These are phyloP conservation scores for Oscheius onirici DNA, from an alignment of 2,888 invertebrate species.

Conservation along the genomic window DNA sequence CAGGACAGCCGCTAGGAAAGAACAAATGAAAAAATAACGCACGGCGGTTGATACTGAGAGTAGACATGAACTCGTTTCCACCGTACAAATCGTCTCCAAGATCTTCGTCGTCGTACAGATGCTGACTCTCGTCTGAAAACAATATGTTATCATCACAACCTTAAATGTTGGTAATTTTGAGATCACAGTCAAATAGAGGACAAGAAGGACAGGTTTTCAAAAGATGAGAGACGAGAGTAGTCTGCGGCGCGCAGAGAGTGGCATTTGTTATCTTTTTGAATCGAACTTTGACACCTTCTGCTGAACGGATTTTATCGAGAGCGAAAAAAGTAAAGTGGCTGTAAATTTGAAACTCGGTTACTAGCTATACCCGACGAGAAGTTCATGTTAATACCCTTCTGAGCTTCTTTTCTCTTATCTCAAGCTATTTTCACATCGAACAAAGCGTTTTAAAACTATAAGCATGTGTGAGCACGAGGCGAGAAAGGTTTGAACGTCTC, in stretches of 20 bases:
- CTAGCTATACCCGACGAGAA: neutral
- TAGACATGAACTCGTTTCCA: conserved; percentile 23
- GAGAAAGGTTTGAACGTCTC: neutral
- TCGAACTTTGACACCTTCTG: conserved; percentile 12
- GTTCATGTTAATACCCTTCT: neutral
- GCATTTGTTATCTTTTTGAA: conserved; percentile 26
- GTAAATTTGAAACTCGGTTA: neutral
- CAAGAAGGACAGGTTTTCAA: conserved; percentile 11
- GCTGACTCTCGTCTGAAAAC: conserved; percentile 9
- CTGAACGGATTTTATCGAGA: neutral
- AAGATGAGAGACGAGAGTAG: conserved; percentile 18
- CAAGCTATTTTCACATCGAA: neutral
- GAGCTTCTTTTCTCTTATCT: conserved; percentile 17
- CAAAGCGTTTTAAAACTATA: too few relatives aligned
- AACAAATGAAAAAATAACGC: neutral
- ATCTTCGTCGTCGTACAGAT: conserved; percentile 27
- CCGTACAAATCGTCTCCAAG: neutral
- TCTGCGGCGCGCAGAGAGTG: conserved; percentile 10
- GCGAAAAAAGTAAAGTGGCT: neutral
- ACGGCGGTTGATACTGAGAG: conserved; percentile 21
- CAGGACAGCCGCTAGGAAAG: conserved; percentile 1
- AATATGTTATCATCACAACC: neutral
- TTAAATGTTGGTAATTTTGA: neutral
- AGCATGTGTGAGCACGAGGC: neutral
- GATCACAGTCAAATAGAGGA: neutral